Evolutionary conservation across 2,797 vertebrate genomes (phyloP).

Genomic region (Mastacembelus armatus): DNA sequence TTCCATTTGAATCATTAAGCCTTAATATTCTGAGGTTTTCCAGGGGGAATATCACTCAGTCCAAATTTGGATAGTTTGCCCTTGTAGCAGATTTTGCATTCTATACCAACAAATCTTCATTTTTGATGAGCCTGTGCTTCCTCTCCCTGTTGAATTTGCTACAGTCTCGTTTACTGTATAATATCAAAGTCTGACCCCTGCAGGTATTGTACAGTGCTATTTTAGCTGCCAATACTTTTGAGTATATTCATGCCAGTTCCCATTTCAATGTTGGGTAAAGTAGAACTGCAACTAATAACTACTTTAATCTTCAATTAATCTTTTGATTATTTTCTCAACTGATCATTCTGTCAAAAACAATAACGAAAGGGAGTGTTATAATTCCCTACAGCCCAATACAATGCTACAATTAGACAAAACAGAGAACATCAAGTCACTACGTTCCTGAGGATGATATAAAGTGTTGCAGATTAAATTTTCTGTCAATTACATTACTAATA

Average conservation of each 20-base stretch:
- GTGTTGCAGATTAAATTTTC: too few species aligned
- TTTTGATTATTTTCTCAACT: background rate
- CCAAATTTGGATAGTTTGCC: constrained; percentile 55
- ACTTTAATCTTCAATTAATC: background rate
- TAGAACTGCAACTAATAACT: background rate
- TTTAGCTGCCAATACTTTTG: constrained; percentile 14
- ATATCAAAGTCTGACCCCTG: constrained; percentile 45
- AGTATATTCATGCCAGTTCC: constrained; percentile 13
- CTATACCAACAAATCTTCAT: constrained; percentile 48
- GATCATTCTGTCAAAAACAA: background rate
- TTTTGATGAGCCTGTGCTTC: constrained; percentile 27
- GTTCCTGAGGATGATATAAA: too few species aligned
- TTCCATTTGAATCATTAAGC: constrained; percentile 47
- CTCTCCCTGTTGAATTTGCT: constrained; percentile 24
- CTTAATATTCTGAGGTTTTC: constrained; percentile 61
- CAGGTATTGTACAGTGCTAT: constrained; percentile 33
- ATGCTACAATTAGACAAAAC: too few species aligned
- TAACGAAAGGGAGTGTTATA: background rate
- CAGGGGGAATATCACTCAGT: constrained; percentile 41
- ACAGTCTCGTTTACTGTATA: constrained; percentile 24
- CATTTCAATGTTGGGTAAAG: constrained; percentile 20
- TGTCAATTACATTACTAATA: too few species aligned
- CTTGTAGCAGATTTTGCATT: constrained; percentile 36
- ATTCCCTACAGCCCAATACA: background rate
- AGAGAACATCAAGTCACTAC: too few species aligned